Evolutionary conservation across 2,888 invertebrate genomes (phyloP).

Genomic region (Epistrophella euchroma): DNA sequence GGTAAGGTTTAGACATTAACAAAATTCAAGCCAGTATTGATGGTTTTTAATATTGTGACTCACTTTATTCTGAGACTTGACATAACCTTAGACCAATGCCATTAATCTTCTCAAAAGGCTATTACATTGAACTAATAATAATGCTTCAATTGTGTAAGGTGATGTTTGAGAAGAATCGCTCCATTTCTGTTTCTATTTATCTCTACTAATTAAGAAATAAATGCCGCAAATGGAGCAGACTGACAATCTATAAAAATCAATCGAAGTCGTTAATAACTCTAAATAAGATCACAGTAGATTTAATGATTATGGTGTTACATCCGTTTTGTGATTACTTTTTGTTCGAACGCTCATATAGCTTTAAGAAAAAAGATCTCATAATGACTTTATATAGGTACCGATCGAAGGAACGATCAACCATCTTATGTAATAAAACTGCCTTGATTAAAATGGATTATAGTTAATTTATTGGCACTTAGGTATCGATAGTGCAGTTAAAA

Average conservation of each 20-base stretch:
- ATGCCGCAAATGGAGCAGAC: slow-evolving; percentile 12
- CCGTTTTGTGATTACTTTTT: slow-evolving; percentile 39
- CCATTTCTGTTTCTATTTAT: background rate
- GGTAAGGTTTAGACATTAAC: slow-evolving; percentile 2
- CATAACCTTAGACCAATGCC: slow-evolving; percentile 53
- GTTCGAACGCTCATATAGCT: background rate
- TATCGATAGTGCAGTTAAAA: background rate
- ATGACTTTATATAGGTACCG: slow-evolving; percentile 14
- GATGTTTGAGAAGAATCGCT: background rate
- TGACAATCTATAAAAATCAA: background rate
- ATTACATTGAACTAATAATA: slow-evolving; percentile 25
- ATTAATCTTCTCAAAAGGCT: background rate
- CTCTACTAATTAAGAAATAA: slow-evolving; percentile 34
- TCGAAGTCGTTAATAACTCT: slow-evolving; percentile 38
- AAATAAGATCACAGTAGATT: slow-evolving; percentile 15
- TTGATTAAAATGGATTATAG: slow-evolving; percentile 15
- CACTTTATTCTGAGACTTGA: slow-evolving; percentile 16
- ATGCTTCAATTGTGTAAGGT: background rate
- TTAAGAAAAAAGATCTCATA: slow-evolving; percentile 1
- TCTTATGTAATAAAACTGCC: background rate
- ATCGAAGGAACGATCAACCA: background rate
- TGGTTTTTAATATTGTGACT: background rate
- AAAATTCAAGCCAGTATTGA: background rate
- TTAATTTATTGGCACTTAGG: slow-evolving; percentile 22
- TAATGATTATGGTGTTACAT: slow-evolving; percentile 49